Base-by-base conservation (phyloP, 2,888 invertebrate species). In the Nemapogon koenigi region DNA sequence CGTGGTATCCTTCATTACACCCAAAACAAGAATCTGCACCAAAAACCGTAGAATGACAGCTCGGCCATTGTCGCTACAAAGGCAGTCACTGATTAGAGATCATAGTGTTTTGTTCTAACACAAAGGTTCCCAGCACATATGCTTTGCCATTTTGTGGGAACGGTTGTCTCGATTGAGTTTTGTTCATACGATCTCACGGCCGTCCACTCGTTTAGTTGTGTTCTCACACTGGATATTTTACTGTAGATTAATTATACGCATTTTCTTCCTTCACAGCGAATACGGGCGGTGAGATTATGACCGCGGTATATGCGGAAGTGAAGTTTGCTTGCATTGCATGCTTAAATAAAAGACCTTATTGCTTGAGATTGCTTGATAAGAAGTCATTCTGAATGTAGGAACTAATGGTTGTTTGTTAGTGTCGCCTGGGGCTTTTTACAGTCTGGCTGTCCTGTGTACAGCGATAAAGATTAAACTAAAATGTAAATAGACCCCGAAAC, bases 141-240 rank as follows among this genome's bases (percentile, higher is more conserved):
- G 37, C 42, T 43, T 46, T 50, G 49, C 55, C 45, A 48, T 53
- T 33, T 57, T 59, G 67, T 72, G 75, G 58, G 72, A 75, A 70
- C 59, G 55, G 52, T 46, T 46, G 49, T 48, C 42, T 47, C 22
- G 46, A 48, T 49, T 46, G 47, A 59, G 56, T 66, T 64, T 62
- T 62, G 62, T 66, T 63, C 49, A 46, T 46, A 48, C 19, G 53
- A 59, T 71, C 72, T 60, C 75, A 72, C 70, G 71, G 56, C 56
- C 38, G 33, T 14, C 30, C 26, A 17, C 26, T 59, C 56, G 59
- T 62, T 60, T 58, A 57, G 49, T 57, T 50, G 56, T 59, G 62
- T 67, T 72, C 72, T 64, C 75, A 73, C 70, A 62, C 55, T 54
- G 50, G 45, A 53, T 58, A 57, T 49, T n/a, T 49, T 46, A 45